These are phyloP conservation scores for Peromyscus maniculatus DNA, from an alignment of 2,113 vertebrate species.

Conservation along the genomic window DNA sequence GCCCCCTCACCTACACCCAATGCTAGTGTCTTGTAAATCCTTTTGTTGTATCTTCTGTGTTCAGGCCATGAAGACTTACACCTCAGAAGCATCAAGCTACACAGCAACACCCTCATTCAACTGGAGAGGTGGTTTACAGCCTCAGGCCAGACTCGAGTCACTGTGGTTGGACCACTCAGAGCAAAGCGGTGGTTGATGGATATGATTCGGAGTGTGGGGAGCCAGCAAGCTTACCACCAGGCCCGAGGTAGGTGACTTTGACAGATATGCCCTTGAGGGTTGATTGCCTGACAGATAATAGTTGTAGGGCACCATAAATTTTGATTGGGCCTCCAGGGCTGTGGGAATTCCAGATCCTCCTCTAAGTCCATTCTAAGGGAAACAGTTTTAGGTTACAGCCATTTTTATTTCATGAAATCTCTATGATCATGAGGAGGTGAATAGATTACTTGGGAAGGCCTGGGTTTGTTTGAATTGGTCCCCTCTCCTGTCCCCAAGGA, in stretches of 20 bases:
- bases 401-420: background rate
- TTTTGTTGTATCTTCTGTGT: too few species aligned
- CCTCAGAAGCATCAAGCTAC: rapidly evolving
- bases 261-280: background rate
- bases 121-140: background rate
- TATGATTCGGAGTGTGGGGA: rapidly evolving
- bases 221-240: rapidly evolving
- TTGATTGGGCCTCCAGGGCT: rapidly evolving
- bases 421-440: background rate
- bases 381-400: too few species aligned
- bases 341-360: background rate
- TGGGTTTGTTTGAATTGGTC: background rate
- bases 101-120: background rate
- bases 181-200: background rate
- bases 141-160: background rate
- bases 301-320: background rate
- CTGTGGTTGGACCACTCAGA: rapidly evolving
- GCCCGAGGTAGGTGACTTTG: background rate
- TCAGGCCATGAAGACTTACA: background rate
- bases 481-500: background rate
- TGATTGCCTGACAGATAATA: background rate
- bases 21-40: rapidly evolving
- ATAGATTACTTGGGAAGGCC: too few species aligned
- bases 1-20: background rate
- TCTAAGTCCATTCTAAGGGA: background rate